Evolutionary conservation across 2,797 vertebrate genomes (phyloP).

Genomic region (Peromyscus nudipes): DNA sequence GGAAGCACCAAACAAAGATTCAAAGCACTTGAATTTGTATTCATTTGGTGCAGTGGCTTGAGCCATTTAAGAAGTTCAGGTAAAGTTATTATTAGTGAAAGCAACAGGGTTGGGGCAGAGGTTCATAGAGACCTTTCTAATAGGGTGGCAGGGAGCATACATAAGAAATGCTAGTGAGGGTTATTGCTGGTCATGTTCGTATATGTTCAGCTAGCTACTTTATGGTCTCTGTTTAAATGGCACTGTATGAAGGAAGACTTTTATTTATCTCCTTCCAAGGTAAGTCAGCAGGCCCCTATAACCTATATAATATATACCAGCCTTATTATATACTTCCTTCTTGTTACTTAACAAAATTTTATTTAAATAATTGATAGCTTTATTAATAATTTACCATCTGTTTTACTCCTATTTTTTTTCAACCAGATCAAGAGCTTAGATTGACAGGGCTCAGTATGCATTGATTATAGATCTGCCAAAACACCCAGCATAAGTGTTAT

Average conservation of each 20-base stretch:
- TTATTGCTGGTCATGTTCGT: neutral
- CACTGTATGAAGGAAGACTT: neutral
- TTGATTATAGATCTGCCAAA: neutral
- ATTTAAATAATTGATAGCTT: neutral
- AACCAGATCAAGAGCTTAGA: neutral
- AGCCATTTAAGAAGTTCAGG: neutral
- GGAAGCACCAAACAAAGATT: neutral
- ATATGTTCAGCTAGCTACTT: neutral
- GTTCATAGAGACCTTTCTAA: neutral
- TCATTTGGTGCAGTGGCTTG: neutral
- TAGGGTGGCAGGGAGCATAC: too few relatives aligned
- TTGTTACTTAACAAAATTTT: neutral
- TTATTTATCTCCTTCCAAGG: neutral
- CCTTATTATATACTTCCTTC: neutral
- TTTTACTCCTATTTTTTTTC: neutral
- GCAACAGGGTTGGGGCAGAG: neutral
- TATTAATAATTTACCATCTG: neutral
- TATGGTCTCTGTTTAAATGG: neutral
- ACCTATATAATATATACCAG: neutral
- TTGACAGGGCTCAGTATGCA: neutral
- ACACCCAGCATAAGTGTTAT: neutral
- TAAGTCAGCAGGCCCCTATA: neutral
- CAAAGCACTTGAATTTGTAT: neutral
- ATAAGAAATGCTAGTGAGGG: neutral
- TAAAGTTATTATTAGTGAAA: neutral